Conservation (phyloP, 2,797 vertebrate genomes). For the Melanogrammus aeglefinus region DNA sequence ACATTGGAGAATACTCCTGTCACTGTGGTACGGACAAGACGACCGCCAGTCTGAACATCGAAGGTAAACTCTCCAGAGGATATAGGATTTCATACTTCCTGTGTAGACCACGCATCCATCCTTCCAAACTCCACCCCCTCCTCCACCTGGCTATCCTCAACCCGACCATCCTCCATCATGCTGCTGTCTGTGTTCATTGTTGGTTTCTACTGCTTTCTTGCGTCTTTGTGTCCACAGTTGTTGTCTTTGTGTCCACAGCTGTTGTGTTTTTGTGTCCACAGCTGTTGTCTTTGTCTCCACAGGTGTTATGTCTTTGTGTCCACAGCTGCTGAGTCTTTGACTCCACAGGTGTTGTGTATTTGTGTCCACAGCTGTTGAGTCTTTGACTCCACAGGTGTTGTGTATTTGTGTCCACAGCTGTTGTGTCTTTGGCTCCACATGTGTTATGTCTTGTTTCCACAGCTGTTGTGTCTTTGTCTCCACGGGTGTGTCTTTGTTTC, state of each 20-base stretch:
- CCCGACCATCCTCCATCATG: neutral
- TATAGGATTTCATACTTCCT: neutral
- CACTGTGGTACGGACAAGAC: constrained; percentile 87
- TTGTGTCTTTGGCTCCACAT: neutral
- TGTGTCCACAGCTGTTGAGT: neutral
- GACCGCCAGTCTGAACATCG: constrained; percentile 81
- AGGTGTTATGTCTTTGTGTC: neutral
- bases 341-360: neutral
- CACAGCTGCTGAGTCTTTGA: neutral
- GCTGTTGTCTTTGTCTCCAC: neutral
- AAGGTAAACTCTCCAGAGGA: constrained; percentile 64
- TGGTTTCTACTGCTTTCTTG: neutral
- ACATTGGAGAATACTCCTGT: constrained; percentile 84
- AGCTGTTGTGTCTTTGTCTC: neutral
- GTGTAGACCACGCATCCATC: neutral
- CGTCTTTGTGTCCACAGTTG: neutral
- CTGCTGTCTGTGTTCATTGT: neutral
- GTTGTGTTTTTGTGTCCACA: neutral
- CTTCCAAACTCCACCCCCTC: constrained; percentile 7
- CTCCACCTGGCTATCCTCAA: neutral
- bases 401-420: neutral
- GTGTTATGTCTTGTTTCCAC: neutral
- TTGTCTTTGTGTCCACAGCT: neutral
- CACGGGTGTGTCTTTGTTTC: too few relatives aligned
- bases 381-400: neutral